phyloP scores from a whole-genome alignment of 2,888 invertebrate genomes.

The Tridacna gigas region DNA sequence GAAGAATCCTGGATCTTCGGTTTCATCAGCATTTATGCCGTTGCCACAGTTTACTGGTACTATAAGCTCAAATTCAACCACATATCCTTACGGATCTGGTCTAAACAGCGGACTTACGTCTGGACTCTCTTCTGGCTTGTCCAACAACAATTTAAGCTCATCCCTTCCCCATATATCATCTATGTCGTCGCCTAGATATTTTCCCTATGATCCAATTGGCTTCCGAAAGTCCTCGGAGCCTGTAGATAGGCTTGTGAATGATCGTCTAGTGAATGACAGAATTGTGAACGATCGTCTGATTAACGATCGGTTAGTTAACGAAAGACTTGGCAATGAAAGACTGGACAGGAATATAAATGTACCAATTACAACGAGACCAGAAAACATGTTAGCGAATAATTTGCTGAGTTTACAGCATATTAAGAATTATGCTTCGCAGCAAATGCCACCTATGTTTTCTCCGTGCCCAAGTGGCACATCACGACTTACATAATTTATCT shows the following conservation, averaged over 20 bases:
- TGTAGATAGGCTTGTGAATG: conserved; percentile 52
- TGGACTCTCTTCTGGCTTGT: conserved; percentile 70
- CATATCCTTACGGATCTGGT: conserved; percentile 68
- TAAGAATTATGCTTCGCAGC: conserved; percentile 89
- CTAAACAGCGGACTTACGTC: conserved; percentile 66
- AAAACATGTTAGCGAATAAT: conserved; percentile 80
- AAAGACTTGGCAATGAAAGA: conserved; percentile 48
- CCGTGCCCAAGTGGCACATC: conserved; percentile 76
- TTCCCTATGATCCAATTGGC: conserved; percentile 95
- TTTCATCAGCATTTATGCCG: conserved; percentile 93
- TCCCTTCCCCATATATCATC: conserved; percentile 83
- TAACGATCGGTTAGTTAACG: conserved; percentile 53
- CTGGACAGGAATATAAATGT: conserved; percentile 78
- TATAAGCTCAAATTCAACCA: conserved; percentile 67
- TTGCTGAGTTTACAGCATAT: conserved; percentile 93
- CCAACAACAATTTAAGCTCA: conserved; percentile 78
- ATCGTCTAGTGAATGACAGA: conserved; percentile 56
- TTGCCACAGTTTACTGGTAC: conserved; percentile 87
- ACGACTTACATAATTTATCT: conserved; percentile 72
- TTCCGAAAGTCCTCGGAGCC: conserved; percentile 89
- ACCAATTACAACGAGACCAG: conserved; percentile 69
- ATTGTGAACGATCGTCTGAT: conserved; percentile 54
- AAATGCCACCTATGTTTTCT: conserved; percentile 79
- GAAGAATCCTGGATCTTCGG: conserved; percentile 67
- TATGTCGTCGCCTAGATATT: conserved; percentile 85